A percentile compares a stretch with the other conserved stretches of the same genome.
These are phyloP conservation scores for Drosophila ezoana DNA, from an alignment of 2,888 invertebrate species.

Conservation along the genomic window DNA sequence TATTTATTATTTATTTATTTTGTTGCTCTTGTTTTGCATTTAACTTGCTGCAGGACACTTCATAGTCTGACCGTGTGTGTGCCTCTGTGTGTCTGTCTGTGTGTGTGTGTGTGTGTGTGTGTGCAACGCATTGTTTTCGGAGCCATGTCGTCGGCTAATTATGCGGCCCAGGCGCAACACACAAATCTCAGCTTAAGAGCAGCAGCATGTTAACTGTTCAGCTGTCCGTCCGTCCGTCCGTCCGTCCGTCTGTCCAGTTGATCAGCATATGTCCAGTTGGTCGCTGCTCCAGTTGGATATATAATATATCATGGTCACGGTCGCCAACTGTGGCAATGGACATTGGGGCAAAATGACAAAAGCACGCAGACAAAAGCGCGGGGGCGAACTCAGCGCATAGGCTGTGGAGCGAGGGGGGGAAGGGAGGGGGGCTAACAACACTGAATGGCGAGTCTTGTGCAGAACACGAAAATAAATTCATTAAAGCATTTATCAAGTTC, in stretches of 20 bases:
- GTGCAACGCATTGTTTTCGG: slow-evolving; percentile 21
- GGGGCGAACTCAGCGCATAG: too few relatives aligned
- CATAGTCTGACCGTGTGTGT: background rate
- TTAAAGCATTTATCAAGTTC: slow-evolving; percentile 80
- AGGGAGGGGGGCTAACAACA: background rate
- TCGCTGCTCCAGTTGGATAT: slow-evolving; percentile 62
- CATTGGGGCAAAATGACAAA: slow-evolving; percentile 33
- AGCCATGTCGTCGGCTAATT: slow-evolving; percentile 41
- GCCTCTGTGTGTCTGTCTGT: slow-evolving; percentile 5
- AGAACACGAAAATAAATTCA: slow-evolving; percentile 77
- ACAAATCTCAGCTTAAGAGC: slow-evolving; percentile 69
- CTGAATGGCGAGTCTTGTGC: slow-evolving; percentile 24
- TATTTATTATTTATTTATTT: slow-evolving; percentile 1
- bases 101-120: slow-evolving; percentile 5
- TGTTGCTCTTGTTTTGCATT: slow-evolving; percentile 18
- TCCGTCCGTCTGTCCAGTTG: slow-evolving; percentile 17
- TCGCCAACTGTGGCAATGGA: slow-evolving; percentile 54
- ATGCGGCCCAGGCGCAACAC: slow-evolving; percentile 29
- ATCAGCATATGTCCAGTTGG: slow-evolving; percentile 26
- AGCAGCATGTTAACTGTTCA: slow-evolving; percentile 64
- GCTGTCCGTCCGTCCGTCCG: slow-evolving; percentile 10
- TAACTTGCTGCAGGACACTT: slow-evolving; percentile 39
- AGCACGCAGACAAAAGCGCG: slow-evolving; percentile 15
- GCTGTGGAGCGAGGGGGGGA: too few relatives aligned
- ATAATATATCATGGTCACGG: slow-evolving; percentile 81